phyloP scores from a whole-genome alignment of 2,888 invertebrate species.

The Selenia dentaria region DNA sequence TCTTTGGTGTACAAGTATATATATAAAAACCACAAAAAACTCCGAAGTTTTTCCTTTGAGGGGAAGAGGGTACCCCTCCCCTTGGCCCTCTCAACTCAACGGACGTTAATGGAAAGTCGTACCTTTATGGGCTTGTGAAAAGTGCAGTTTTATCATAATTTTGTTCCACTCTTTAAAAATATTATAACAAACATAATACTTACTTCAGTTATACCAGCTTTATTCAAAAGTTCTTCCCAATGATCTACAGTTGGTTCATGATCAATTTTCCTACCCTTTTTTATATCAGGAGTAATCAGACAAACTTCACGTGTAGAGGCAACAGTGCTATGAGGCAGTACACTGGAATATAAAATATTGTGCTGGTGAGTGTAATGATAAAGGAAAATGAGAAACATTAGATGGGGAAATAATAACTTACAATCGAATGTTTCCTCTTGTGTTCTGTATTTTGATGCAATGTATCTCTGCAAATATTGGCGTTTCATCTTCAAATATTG shows the following conservation, averaged over 20 bases:
- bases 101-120: too few species aligned
- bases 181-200: too few species aligned
- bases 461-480: constrained; percentile 85
- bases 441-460: constrained; percentile 87
- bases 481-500: constrained; percentile 83
- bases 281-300: constrained; percentile 91
- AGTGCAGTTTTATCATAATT: too few species aligned
- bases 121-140: too few species aligned
- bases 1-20: too few species aligned
- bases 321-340: constrained; percentile 85
- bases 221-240: constrained; percentile 88
- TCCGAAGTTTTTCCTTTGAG: too few species aligned
- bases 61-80: too few species aligned
- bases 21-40: too few species aligned
- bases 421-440: constrained; percentile 86
- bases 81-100: too few species aligned
- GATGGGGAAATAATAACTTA: constrained; percentile 63
- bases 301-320: constrained; percentile 88
- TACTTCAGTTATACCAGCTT: constrained; percentile 85
- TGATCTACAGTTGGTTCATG: constrained; percentile 90
- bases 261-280: constrained; percentile 88
- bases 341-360: constrained; percentile 41
- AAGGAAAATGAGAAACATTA: neutral
- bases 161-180: too few species aligned
- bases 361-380: neutral